Evolutionary conservation across 2,113 vertebrate genomes (phyloP).

Genomic region (Spheniscus mendiculus): DNA sequence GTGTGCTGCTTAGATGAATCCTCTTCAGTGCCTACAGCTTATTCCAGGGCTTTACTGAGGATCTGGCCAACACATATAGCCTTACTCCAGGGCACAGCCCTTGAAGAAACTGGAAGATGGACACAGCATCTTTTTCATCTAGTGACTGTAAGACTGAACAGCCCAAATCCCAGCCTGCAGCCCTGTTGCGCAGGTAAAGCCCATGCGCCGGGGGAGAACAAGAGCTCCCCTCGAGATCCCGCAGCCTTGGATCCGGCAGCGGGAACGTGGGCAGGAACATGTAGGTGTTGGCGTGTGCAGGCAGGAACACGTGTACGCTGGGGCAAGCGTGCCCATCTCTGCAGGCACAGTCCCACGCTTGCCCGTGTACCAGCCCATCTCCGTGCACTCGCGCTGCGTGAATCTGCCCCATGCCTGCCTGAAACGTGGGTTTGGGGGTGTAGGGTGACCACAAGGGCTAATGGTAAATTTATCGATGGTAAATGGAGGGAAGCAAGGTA

Average conservation of each 20-base stretch:
- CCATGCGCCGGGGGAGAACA: not conserved
- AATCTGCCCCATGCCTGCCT: not conserved
- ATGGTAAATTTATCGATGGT: not conserved
- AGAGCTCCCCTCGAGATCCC: not conserved
- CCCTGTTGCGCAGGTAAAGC: not conserved
- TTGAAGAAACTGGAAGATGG: not conserved
- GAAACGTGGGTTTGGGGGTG: not conserved
- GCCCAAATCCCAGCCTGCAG: not conserved
- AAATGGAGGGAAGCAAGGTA: not conserved
- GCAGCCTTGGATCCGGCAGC: not conserved
- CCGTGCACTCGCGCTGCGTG: accelerated
- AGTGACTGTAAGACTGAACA: not conserved
- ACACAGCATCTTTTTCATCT: not conserved
- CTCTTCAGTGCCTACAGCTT: constrained; percentile 12
- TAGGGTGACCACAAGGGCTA: accelerated
- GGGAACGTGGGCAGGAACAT: not conserved
- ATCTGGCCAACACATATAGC: not conserved
- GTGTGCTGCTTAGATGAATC: constrained; percentile 13
- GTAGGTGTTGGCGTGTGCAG: constrained; percentile 39
- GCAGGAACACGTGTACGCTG: constrained; percentile 11
- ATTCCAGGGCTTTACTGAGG: constrained; percentile 5
- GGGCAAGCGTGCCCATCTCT: not conserved
- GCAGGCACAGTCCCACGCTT: not conserved
- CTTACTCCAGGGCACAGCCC: not conserved
- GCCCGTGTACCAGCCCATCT: not conserved